Evolutionary conservation across 2,113 vertebrate species (phyloP), one percentile per base, ranked within the genome.

Genomic region (Catagonus wagneri): DNA sequence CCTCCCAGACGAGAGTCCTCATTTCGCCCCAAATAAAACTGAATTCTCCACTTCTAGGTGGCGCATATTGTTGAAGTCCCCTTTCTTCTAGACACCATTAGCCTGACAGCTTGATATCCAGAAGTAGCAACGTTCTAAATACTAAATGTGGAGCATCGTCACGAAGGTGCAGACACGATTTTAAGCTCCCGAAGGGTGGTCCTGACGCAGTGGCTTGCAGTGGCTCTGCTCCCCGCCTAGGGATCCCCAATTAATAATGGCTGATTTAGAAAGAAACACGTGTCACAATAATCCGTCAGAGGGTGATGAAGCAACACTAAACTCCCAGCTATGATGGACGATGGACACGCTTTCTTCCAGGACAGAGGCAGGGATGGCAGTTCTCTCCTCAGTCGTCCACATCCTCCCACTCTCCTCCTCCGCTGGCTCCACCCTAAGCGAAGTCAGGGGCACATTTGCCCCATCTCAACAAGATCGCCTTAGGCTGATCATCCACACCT

Each of bases 401-500:
- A 54, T 90, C 65, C 50, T 60, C 76, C n/a, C 1, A 3, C 52
- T 71, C 58, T 14, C n/a, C 44, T 23, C 32, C 16, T 93, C 36
- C 94, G 36, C 56, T 2, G 7, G 7, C 8, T 14, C 27, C 58
- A n/a, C 52, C 36, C 76, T 44, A 6, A 22, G 32, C 95, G 85
- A 0, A 0, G 65, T 0, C 4, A 58, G 83, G 86, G 74, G 22
- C 36, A 65, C 84, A 25, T 39, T 83, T 6, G 7, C 52, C 0
- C 0, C 16, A 27, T 32, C 79, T 50, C 52, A 68, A 78, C 7
- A 20, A 89, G 61, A 65, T 16, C 1, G 9, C 87, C 88, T 54
- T 89, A 95, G 90, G n/a, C 85, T 88, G 65, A 94, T 96, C 91
- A 68, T 90, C 81, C 27, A 4, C 44, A 50, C 74, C 66, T 81